A percentile compares a stretch with the other conserved stretches of the same genome.
Conservation (phyloP, 2,888 invertebrate species). For the Anthophora plumipes region DNA sequence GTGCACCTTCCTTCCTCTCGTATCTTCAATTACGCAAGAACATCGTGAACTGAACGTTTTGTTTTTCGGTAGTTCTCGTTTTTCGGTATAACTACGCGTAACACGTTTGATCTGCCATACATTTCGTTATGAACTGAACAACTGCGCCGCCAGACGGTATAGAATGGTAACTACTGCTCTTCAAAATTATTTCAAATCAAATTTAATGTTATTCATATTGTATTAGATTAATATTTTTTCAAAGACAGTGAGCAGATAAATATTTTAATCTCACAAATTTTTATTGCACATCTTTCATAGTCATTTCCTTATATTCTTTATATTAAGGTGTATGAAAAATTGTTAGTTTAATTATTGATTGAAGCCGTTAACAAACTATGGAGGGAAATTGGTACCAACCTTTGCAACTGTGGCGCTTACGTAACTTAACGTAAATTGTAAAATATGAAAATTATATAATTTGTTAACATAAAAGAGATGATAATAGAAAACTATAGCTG, state of each 20-base stretch:
- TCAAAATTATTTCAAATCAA: background rate
- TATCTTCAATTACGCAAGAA: background rate
- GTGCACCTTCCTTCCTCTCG: background rate
- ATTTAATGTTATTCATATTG: background rate
- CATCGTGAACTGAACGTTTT: background rate
- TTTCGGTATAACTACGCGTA: background rate
- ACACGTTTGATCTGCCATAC: background rate
- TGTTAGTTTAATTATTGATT: background rate
- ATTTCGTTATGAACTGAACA: background rate
- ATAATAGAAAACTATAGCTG: no score
- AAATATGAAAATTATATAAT: no score
- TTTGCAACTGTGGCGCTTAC: no score
- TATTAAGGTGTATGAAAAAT: background rate
- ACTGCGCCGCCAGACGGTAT: conserved; percentile 16
- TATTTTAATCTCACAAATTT: background rate
- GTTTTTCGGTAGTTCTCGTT: background rate
- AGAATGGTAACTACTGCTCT: background rate
- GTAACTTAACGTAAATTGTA: no score
- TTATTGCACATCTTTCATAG: background rate
- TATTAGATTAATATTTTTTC: background rate
- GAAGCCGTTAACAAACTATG: background rate
- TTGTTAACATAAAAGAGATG: no score
- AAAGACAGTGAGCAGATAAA: background rate
- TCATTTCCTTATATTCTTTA: background rate
- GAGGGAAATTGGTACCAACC: background rate